Conservation (phyloP, 2,888 invertebrate species). For the Epinotia brunnichana region DNA sequence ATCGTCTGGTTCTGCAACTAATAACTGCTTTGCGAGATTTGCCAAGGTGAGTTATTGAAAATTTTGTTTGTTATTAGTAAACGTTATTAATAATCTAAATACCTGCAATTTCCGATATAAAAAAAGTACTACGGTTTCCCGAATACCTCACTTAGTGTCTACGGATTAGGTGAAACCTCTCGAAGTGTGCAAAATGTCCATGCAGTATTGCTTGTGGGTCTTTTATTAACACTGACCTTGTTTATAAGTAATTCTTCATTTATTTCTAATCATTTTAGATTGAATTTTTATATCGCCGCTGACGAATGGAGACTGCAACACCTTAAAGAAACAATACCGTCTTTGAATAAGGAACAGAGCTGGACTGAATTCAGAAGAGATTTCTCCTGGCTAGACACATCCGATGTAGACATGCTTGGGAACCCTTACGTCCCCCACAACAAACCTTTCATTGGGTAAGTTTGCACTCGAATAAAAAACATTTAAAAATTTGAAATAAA, state of each 20-base stretch:
- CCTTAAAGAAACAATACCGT: slow-evolving; percentile 67
- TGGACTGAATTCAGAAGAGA: slow-evolving; percentile 80
- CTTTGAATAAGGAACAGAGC: slow-evolving; percentile 68
- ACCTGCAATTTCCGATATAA: too few species aligned
- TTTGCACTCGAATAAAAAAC: slow-evolving; percentile 29
- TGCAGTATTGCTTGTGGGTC: too few species aligned
- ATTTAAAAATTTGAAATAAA: background rate
- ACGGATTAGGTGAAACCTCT: too few species aligned
- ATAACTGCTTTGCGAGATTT: slow-evolving; percentile 82
- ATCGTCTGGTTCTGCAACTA: slow-evolving; percentile 78
- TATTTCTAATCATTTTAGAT: slow-evolving; percentile 59
- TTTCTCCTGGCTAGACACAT: slow-evolving; percentile 75
- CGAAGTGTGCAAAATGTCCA: background rate
- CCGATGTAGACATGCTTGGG: slow-evolving; percentile 78
- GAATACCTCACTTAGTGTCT: too few species aligned
- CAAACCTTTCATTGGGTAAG: slow-evolving; percentile 82
- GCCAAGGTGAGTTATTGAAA: slow-evolving; percentile 71
- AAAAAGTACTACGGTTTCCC: too few species aligned
- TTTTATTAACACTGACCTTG: background rate
- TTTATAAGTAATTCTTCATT: background rate
- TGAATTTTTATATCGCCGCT: slow-evolving; percentile 82
- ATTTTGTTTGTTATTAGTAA: background rate
- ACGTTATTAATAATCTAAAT: background rate
- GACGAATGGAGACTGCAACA: slow-evolving; percentile 83
- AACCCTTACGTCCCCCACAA: slow-evolving; percentile 80